Evolutionary conservation across 2,113 vertebrate genomes (phyloP), one percentile per base, ranked within the genome.

Genomic region (Thryonomys swinderianus): DNA sequence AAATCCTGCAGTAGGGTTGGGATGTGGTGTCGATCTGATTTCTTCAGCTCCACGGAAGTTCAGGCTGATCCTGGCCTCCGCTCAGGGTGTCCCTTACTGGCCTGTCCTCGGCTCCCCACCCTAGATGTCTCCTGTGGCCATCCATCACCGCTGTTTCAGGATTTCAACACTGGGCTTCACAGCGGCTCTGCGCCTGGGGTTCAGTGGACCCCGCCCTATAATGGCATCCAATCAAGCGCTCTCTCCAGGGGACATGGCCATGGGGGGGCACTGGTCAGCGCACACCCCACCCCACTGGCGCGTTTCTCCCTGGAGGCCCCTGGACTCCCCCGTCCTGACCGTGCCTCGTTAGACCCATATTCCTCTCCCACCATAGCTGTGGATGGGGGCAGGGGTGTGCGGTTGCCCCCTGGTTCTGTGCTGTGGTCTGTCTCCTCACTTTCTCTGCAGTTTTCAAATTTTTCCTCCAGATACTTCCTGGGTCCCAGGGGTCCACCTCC

Each of bases 271-370:
- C 67, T 40, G 67, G n/a, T 18, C 18, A 21, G 67, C 17, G 20
- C 67, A 40, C 30, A 69, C 0, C 7, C 1, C 10, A 18, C n/a
- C 10, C 8, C n/a, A 10, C 8, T 4, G 66, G 66, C 7, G 8
- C 17, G 3, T 21, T 67, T 69, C 66, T 37, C 66, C 34, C 7
- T 66, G n/a, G n/a, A 21, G 67, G n/a, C n/a, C n/a, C 21, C 67
- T 40, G 67, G n/a, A 40, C n/a, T 40, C 18, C 9, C 18, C 67
- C n/a, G 17, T 18, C 67, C 67, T 40, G 9, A 23, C 67, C 0
- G 18, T 23, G 18, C n/a, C 17, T 69, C 34, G 23, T 48, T 37
- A 30, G n/a, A 10, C 4, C 34, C n/a, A 10, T 21, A 10, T n/a
- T 40, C n/a, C 67, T 69, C n/a, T n/a, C n/a, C n/a, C 21, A 7